phyloP scores from a whole-genome alignment of 2,888 invertebrate genomes.

The Lasioglossum calceatum region DNA sequence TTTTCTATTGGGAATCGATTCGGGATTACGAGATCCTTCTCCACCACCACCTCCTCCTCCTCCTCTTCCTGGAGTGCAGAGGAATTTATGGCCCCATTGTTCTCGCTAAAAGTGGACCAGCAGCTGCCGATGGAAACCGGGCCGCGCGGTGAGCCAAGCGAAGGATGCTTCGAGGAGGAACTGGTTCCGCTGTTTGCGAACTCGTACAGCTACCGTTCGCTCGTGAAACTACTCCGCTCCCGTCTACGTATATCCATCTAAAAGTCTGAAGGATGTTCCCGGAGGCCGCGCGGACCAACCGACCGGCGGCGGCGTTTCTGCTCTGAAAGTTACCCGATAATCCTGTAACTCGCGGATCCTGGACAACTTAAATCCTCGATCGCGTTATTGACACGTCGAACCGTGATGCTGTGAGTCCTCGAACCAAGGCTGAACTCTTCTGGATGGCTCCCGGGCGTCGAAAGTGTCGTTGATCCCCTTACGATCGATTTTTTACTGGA shows the following conservation, averaged over 20 bases:
- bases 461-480: neutral
- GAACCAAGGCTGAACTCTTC: neutral
- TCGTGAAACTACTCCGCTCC: conserved; percentile 8
- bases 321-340: conserved; percentile 1
- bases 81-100: conserved; percentile 48
- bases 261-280: conserved; percentile 9
- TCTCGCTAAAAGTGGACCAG: conserved; percentile 28
- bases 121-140: conserved; percentile 5
- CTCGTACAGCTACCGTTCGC: conserved; percentile 5
- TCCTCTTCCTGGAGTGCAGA: neutral
- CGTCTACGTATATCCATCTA: conserved; percentile 9
- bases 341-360: neutral
- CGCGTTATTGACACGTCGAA: conserved; percentile 3
- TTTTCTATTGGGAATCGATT: conserved; percentile 3
- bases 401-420: neutral
- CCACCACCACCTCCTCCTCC: neutral
- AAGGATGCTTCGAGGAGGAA: neutral
- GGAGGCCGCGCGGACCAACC: neutral
- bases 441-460: neutral
- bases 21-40: conserved; percentile 1
- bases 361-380: conserved; percentile 6
- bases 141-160: neutral
- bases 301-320: neutral
- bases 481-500: neutral
- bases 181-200: neutral